Conservation (phyloP, 2,797 vertebrate species). For the Muraenolepis orangiensis region DNA sequence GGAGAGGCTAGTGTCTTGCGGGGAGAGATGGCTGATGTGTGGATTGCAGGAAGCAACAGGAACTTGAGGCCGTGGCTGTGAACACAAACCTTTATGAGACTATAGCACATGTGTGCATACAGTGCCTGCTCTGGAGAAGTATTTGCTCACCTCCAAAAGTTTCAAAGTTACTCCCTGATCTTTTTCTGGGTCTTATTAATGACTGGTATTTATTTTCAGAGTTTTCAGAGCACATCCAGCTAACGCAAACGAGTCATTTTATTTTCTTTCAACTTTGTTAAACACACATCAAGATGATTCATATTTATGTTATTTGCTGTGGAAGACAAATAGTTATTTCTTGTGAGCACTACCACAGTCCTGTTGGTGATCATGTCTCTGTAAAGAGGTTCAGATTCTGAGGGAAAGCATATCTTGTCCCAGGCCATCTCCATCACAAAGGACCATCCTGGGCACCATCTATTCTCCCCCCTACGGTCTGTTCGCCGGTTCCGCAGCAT, state of each 20-base stretch:
- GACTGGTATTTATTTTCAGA: not conserved
- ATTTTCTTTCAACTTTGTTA: not conserved
- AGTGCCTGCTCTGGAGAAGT: not conserved
- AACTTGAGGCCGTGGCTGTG: not conserved
- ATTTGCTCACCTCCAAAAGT: not conserved
- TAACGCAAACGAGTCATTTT: not conserved
- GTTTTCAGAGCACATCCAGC: not conserved
- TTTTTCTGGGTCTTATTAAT: no score
- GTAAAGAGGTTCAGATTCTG: not conserved
- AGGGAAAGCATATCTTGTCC: not conserved
- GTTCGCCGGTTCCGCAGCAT: no score
- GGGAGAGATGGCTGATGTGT: not conserved
- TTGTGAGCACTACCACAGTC: not conserved
- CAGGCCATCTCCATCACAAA: no score
- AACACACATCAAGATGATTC: not conserved
- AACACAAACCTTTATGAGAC: not conserved
- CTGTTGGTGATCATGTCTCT: not conserved
- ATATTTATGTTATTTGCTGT: not conserved
- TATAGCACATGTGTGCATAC: not conserved
- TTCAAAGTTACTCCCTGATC: not conserved
- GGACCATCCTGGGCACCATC: no score
- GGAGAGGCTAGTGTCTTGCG: not conserved
- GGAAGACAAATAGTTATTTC: not conserved
- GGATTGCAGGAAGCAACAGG: not conserved
- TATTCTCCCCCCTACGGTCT: no score